Evolutionary conservation across 2,888 invertebrate species (phyloP), one percentile per base, ranked within the genome.

Genomic region (Trissolcus japonicus): DNA sequence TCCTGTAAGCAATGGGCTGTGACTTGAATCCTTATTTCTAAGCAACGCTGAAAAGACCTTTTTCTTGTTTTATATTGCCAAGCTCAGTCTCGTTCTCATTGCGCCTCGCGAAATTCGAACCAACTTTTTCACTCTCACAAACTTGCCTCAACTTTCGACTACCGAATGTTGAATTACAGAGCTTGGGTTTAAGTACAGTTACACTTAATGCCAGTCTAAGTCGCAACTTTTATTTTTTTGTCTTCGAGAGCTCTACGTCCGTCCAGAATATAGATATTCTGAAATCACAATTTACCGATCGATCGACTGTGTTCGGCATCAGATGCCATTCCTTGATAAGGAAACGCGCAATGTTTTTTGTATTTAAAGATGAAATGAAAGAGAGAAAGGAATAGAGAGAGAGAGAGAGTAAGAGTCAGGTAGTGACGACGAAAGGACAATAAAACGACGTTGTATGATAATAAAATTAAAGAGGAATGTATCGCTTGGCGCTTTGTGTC

Each of bases 1-100:
- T 80, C 77, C 80, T 79, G 78, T 63, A 76, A 82, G 81, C 80
- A 80, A 79, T 82, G 81, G 82, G 82, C 81, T 82, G 82, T 82
- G 82, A 83, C 78, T 82, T 80, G 79, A 76, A 71, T 72, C 66
- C 82, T 69, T 65, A 41, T 81, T 76, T 79, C 78, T 76, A 67
- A 66, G 63, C 71, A 72, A 79, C 69, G 72, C 78, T 69, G 76
- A 77, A n/a, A 75, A 63, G 50, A 51, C 11, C 17, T 13, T 51
- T 35, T 1, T 35, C 11, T 35, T 11, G 7, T 9, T 9, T 35
- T 35, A 59, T 62, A 66, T 48, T 50, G 62, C 59, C 77, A 66
- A 69, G 77, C 60, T 67, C 55, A 53, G 57, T 65, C 25, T 25
- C 25, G 25, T 25, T 25, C 25, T 25, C 25, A 25, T 25, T 25